Base-by-base conservation (phyloP, 2,888 invertebrate genomes). In the Papilio protenor region DNA sequence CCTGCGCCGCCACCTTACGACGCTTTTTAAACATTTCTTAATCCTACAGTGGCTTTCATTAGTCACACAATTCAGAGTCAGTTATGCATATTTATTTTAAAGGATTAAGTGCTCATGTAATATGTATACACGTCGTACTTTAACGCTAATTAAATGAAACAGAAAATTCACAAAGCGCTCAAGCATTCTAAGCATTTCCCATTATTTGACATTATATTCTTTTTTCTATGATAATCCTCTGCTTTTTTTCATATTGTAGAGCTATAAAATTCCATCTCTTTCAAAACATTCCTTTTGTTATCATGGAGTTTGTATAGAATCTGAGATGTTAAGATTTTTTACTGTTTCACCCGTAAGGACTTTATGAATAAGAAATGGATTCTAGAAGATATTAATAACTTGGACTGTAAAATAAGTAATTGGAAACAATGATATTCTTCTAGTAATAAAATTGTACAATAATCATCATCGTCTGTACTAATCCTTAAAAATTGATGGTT, bases 1-100 rank as follows among this genome's bases (percentile, higher is more conserved):
- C 92, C 90, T 86, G 85, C 79, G 82, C 86, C 85, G 83, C 87
- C 87, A 88, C 87, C 89, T 89, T 87, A 87, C 87, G 87, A 86
- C 86, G 87, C 85, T 88, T 91, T 93, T 91, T 90, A 91, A 91
- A 90, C 87, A 88, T 91, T 92, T 91, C 87, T 87, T 85, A 91
- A 91, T 90, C 86, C 85, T 86, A 87, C 88, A 89, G 88, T 85
- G 84, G 86, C 90, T 91, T 92, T 92, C 90, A 92, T 92, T 91
- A 91, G 84, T 87, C 83, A 86, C 87, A 85, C 88, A 88, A 85
- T 85, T 86, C 83, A 80, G 81, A 83, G 81, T 83, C 83, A 86
- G 84, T 84, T 82, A 81, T 84, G 83, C 81, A 82, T 85, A 87
- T 86, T 83, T 82, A 81, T 83, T 40, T 83, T 78, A 82, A 79